Base-by-base conservation (phyloP, 2,113 vertebrate species). In the Rhinichthys klamathensis region DNA sequence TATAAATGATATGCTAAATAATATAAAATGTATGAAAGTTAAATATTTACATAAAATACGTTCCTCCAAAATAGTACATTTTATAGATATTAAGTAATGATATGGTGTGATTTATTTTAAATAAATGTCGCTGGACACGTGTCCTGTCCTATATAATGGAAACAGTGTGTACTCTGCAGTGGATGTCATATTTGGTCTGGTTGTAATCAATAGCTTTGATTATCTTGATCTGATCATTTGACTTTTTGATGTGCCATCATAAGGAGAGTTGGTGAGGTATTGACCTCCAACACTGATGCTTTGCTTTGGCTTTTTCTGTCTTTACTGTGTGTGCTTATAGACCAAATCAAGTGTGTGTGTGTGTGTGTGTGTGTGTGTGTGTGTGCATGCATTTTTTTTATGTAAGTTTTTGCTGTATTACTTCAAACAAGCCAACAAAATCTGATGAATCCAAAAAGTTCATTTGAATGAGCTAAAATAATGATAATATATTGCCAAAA, bases 261-360 rank as follows among this genome's bases (percentile, higher is more conserved):
- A 89, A 82, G 83, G 84, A 83, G 89, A 90, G 91, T 92, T 89
- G 86, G 82, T 74, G 86, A 90, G 87, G 91, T 84, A 90, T 87
- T 88, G 87, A 92, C 92, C 91, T 87, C 63, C 76, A 1, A 9
- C 44, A 92, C 92, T 90, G 91, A 93, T 93, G 91, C 92, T 78
- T 90, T 63, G 21, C 27, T 54, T 56, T 18, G n/a, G 25, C 46
- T 78, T 67, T 54, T 25, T 4, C 60, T 35, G 23, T 83, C 35
- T 35, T 56, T 30, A 83, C 23, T 83, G 32, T 83, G n/a, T 84
- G 75, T 84, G 82, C 60, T 58, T 63, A 46, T 61, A 67, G 18
- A 69, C 38, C 41, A 46, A 67, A 32, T 32, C 79, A 51, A 32
- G 75, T 80, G 63, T 78, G 73, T 49, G 61, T 6, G n/a, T n/a